Evolutionary conservation across 2,888 invertebrate genomes (phyloP), one percentile per base, ranked within the genome.

Genomic region (Pterostichus madidus): DNA sequence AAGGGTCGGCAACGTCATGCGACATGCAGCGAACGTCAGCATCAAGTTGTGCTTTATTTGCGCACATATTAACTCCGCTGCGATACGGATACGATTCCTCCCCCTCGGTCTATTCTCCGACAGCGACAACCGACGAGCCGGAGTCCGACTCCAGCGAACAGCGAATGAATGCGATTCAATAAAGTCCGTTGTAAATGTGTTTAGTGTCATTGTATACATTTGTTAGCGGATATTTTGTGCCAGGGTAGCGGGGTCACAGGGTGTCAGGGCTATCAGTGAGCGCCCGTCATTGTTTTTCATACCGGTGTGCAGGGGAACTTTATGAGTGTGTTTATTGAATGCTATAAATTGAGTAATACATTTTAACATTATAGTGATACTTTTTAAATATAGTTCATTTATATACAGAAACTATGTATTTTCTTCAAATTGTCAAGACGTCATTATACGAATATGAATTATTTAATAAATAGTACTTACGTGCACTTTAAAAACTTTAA

Each of bases 121-220:
- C 68, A 44, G 7, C 39, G n/a, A 15, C 49, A 24, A 44, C 73
- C 46, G 49, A 73, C 73, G 32, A 24, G 15, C 73, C 46, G 49
- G 44, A 44, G 32, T 32, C 31, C 17, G 17, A 59, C 59, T 59
- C 71, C 44, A 44, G 17, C 64, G 64, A 32, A 24, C 52, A 44
- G 17, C 64, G 64, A 32, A 24, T 32, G n/a, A 52, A 52, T 56
- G 52, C 80, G 80, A 71, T 80, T 80, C 80, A 80, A 80, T 80
- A 80, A 80, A 80, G 35, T 46, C 56, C 35, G 73, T 71, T 80
- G 71, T 80, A 80, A 80, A 80, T 80, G 80, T 80, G 80, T 80
- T 80, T 80, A 80, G 80, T 80, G 80, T 80, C 80, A 80, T 68
- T 80, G 53, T 80, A 80, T 53, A 80, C 53, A 80, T 73, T 80